Conservation (phyloP, 2,797 vertebrate genomes). For the Pempheris klunzingeri region DNA sequence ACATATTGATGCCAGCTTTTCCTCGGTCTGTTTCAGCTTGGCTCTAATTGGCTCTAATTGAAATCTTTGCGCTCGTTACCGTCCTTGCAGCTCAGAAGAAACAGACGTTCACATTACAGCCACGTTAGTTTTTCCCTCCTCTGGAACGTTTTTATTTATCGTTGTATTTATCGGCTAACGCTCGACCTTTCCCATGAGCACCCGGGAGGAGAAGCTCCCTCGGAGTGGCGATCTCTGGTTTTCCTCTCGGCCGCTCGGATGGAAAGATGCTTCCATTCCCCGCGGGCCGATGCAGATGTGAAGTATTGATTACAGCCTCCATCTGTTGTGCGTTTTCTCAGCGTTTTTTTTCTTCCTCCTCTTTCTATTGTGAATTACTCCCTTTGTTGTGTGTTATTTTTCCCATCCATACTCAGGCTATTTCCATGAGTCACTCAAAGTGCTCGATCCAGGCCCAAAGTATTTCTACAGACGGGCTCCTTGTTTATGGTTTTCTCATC, state of each 20-base stretch:
- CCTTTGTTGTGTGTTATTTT: slow-evolving; percentile 80
- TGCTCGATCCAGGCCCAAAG: slow-evolving; percentile 56
- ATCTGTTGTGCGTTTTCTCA: slow-evolving; percentile 81
- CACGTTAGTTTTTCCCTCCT: background rate
- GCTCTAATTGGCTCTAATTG: slow-evolving; percentile 11
- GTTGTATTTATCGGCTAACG: background rate
- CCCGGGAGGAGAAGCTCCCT: background rate
- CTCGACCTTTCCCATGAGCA: background rate
- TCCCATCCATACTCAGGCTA: slow-evolving; percentile 63
- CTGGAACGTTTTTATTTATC: background rate
- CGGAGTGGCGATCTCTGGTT: slow-evolving; percentile 46
- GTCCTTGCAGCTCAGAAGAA: no score
- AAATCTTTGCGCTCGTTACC: background rate
- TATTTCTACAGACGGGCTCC: slow-evolving; percentile 68
- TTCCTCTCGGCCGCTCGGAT: slow-evolving; percentile 54
- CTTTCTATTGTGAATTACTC: slow-evolving; percentile 77
- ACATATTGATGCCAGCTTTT: slow-evolving; percentile 3
- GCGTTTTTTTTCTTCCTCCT: slow-evolving; percentile 35
- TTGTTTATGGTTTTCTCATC: slow-evolving; percentile 77
- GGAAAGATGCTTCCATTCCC: slow-evolving; percentile 63
- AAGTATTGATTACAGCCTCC: slow-evolving; percentile 80
- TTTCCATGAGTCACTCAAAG: slow-evolving; percentile 81
- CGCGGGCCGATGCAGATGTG: slow-evolving; percentile 65
- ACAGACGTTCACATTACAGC: background rate
- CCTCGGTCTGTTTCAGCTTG: slow-evolving; percentile 8